Evolutionary conservation across 2,797 vertebrate genomes (phyloP), one percentile per base, ranked within the genome.

Genomic region (Benthosema pterotum): DNA sequence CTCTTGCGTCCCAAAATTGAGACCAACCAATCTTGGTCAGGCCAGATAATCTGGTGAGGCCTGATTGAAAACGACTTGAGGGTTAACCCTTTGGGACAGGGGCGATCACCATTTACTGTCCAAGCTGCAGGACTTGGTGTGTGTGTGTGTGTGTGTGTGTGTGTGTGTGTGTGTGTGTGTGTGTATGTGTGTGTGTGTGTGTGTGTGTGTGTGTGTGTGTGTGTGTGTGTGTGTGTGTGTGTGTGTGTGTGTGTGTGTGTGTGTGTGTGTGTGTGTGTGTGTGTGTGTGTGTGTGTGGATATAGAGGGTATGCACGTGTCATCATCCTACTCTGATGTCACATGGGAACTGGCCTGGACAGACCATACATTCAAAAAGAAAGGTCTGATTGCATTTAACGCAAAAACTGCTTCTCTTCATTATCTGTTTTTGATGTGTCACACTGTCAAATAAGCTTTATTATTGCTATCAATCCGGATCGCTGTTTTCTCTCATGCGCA

Each of bases 61-160:
- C 79, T 92, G 89, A 91, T 91, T 91, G 89, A 91, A 92, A 92
- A 88, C 85, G 84, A 91, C 90, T 88, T 71, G 82, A 82, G 82
- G 80, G 83, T 89, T 90, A 89, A 92, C 87, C 79, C 87, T 83
- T 85, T 66, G 42, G 62, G 74, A 74, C 68, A 53, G 69, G 53
- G 72, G 60, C 25, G 68, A 67, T 64, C 71, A 78, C 74, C 75
- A 9, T 38, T 38, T 38, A 38, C 32, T 32, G 28, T 8, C 9
- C 6, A 32, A 32, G 28, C 28, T n/a, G n/a, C n/a, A n/a, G n/a
- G n/a, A n/a, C n/a, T 61, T n/a, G 38, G 52, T 49, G 47, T 66
- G 57, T 66, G 61, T 71, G 53, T 52, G 46, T 57, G 63, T 43
- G 25, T 53, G 51, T 51, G 38, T 43, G 47, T 48, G 53, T 55